Conservation (phyloP, 2,113 vertebrate species). For the Machaerirhynchus nigripectus region DNA sequence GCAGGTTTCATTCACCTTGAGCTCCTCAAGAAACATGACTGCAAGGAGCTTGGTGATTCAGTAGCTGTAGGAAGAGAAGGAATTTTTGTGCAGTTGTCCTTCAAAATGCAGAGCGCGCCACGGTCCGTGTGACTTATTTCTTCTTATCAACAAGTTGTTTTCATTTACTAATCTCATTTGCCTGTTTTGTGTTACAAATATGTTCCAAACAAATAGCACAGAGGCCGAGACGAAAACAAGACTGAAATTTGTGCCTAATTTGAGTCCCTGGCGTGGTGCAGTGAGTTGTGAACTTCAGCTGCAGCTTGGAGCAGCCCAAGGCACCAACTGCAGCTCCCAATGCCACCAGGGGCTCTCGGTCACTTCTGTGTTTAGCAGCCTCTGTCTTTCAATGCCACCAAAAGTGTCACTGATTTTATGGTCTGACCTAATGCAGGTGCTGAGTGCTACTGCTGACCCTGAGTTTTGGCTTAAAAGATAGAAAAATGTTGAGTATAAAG, state of each 20-base stretch:
- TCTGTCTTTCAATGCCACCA: not conserved
- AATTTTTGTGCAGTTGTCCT: not conserved
- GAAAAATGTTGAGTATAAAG: not conserved
- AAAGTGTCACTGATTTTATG: not conserved
- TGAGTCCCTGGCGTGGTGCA: not conserved
- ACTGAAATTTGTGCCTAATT: not conserved
- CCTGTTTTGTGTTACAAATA: not conserved
- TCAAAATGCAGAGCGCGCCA: not conserved
- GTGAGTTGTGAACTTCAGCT: not conserved
- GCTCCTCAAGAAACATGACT: not conserved
- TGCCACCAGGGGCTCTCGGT: rapidly evolving
- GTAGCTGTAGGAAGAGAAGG: not conserved
- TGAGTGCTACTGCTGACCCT: not conserved
- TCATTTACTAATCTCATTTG: not conserved
- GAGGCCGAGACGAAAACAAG: not conserved
- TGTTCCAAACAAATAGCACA: not conserved
- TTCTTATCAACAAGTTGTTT: not conserved
- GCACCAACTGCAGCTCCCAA: rapidly evolving
- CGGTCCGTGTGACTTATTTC: not conserved
- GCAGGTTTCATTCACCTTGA: not conserved
- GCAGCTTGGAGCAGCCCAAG: not conserved
- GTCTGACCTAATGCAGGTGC: not conserved
- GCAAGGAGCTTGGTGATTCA: not conserved
- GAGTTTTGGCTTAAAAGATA: not conserved
- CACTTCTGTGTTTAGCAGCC: not conserved